These are phyloP conservation scores for Dendrolimus pini DNA, from an alignment of 2,888 invertebrate species.

Conservation along the genomic window DNA sequence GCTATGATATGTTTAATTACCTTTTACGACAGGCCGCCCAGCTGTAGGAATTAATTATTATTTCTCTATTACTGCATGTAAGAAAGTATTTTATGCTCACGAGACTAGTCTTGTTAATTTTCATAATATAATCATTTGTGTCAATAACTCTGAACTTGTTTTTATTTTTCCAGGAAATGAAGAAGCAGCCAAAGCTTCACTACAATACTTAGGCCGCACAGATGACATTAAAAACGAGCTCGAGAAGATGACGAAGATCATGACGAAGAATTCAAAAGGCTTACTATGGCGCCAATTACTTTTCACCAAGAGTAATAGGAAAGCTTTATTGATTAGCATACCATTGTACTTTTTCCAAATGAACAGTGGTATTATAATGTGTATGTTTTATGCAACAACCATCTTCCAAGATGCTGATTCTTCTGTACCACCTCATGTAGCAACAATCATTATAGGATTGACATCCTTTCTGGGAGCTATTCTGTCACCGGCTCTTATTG, in stretches of 20 bases:
- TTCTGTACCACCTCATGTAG: slow-evolving; percentile 27
- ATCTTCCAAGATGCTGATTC: slow-evolving; percentile 35
- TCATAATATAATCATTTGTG: too few species aligned
- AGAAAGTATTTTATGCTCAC: too few species aligned
- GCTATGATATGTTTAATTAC: too few species aligned
- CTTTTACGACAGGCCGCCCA: too few species aligned
- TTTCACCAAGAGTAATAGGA: slow-evolving; percentile 27
- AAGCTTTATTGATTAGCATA: slow-evolving; percentile 29
- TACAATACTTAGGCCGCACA: slow-evolving; percentile 9
- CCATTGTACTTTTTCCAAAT: slow-evolving; percentile 29
- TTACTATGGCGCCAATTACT: slow-evolving; percentile 9
- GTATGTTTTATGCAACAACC: slow-evolving; percentile 32
- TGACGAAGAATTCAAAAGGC: slow-evolving; percentile 3
- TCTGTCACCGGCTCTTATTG: slow-evolving; percentile 31
- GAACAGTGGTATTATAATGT: slow-evolving; percentile 29
- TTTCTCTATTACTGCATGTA: too few species aligned
- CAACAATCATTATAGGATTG: slow-evolving; percentile 28
- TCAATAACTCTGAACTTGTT: too few species aligned
- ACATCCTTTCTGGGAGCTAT: slow-evolving; percentile 27
- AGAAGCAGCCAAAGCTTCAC: slow-evolving; percentile 6
- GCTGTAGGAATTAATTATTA: too few species aligned
- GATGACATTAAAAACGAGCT: slow-evolving; percentile 9
- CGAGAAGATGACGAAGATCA: slow-evolving; percentile 7
- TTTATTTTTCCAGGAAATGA: slow-evolving; percentile 4
- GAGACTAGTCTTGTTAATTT: too few species aligned